These are phyloP conservation scores for Hipposideros armiger DNA, from an alignment of 2,113 vertebrate species.

Conservation along the genomic window DNA sequence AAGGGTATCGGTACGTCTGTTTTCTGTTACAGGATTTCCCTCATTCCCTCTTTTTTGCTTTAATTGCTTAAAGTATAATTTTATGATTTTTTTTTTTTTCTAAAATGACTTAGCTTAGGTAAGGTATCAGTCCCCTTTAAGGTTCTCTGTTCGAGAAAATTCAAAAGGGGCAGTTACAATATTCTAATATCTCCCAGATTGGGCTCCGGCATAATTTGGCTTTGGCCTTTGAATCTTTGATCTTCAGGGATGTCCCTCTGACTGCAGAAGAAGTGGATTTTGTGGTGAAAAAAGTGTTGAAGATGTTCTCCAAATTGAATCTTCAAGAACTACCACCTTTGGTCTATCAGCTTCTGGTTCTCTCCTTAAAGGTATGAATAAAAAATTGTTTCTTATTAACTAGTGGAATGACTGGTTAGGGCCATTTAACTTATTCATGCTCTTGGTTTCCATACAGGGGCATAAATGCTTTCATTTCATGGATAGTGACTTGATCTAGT, in stretches of 20 bases:
- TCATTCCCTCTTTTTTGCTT: background rate
- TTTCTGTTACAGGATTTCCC: background rate
- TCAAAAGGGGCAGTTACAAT: background rate
- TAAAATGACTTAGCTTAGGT: background rate
- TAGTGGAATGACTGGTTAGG: background rate
- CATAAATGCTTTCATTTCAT: background rate
- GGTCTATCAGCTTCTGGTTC: conserved; percentile 96
- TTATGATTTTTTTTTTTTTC: conserved; percentile 2
- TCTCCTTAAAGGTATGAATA: conserved; percentile 93
- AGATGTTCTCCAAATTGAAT: conserved; percentile 93
- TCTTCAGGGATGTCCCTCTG: conserved; percentile 93
- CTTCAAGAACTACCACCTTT: conserved; percentile 97
- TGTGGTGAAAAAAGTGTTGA: conserved; percentile 93
- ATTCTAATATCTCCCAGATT: background rate
- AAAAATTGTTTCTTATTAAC: background rate
- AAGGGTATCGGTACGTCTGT: background rate
- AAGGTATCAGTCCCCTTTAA: background rate
- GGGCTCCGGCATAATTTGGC: background rate
- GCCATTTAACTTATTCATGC: background rate
- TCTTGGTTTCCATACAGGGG: background rate
- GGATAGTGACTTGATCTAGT: background rate
- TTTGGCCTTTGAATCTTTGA: background rate
- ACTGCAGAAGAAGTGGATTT: conserved; percentile 94
- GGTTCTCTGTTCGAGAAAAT: background rate
- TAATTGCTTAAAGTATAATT: conserved; percentile 28